phyloP scores from a whole-genome alignment of 1,140 invertebrate species.

The Bombus ignitus region DNA sequence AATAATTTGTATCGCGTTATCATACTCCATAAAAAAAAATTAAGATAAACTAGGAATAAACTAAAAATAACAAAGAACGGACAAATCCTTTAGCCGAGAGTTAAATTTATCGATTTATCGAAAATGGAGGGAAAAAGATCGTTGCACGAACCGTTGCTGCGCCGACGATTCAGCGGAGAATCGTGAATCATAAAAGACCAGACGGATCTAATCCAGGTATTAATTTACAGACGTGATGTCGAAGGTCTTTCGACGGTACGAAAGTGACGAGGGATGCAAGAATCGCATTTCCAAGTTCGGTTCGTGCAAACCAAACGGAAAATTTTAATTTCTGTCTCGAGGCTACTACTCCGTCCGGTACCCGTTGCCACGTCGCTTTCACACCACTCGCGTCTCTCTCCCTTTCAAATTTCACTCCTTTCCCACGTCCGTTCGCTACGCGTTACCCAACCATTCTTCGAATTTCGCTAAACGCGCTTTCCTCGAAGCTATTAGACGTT shows the following conservation, averaged over 20 bases:
- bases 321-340: constrained; percentile 15
- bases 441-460: constrained; percentile 20
- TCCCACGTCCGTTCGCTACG: constrained; percentile 58
- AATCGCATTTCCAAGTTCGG: constrained; percentile 3
- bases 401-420: constrained; percentile 54
- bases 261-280: no score
- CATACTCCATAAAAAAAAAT: no score
- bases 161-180: no score
- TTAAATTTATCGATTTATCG: no score
- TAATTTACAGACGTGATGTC: background rate
- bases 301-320: background rate
- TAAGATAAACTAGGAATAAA: background rate
- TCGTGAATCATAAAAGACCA: no score
- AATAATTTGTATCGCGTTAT: no score
- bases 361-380: constrained; percentile 12
- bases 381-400: background rate
- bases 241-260: background rate
- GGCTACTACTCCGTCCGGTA: background rate
- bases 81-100: no score
- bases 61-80: accelerated
- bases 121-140: no score
- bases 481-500: background rate
- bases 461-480: constrained; percentile 31
- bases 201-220: background rate
- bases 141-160: no score